A percentile compares a stretch with the other conserved stretches of the same genome.
phyloP scores from a whole-genome alignment of 2,888 invertebrate species.

The Drosophila melanosoma region DNA sequence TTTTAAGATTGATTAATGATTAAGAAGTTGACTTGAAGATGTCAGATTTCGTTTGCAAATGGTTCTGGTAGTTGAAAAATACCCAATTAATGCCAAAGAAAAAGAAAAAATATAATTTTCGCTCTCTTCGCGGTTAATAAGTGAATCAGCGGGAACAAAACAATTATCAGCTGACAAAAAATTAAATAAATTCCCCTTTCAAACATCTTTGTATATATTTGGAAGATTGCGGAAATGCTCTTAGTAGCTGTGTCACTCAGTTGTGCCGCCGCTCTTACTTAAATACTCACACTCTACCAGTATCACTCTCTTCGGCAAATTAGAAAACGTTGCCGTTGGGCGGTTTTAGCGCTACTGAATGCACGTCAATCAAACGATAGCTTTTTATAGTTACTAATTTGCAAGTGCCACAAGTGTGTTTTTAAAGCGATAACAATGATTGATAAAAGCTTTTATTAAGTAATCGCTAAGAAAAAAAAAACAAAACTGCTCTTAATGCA shows the following conservation, averaged over 20 bases:
- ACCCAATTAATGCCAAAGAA: conserved; percentile 9
- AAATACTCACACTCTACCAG: conserved; percentile 16
- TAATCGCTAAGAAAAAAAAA: conserved; percentile 2
- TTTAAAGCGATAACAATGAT: conserved; percentile 10
- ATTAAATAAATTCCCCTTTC: background rate
- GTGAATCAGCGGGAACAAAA: background rate
- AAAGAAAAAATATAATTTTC: background rate
- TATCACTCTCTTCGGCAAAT: conserved; percentile 5
- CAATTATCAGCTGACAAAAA: background rate
- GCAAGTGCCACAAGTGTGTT: background rate
- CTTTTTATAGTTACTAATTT: conserved; percentile 48
- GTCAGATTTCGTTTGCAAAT: background rate
- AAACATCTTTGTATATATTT: conserved; percentile 7
- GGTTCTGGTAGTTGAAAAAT: conserved; percentile 12
- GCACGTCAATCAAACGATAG: conserved; percentile 21
- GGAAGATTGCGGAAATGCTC: conserved; percentile 3
- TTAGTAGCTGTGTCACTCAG: background rate
- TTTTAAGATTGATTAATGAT: background rate
- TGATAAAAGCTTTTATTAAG: conserved; percentile 28
- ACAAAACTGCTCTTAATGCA: conserved; percentile 5
- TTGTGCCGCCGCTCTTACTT: conserved; percentile 6
- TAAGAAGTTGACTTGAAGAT: background rate
- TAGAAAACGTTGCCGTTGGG: conserved; percentile 31
- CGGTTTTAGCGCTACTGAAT: conserved; percentile 44
- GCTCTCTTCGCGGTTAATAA: conserved; percentile 5